These are phyloP conservation scores for Leucophora obtusa DNA, from an alignment of 2,888 invertebrate genomes.

Conservation along the genomic window DNA sequence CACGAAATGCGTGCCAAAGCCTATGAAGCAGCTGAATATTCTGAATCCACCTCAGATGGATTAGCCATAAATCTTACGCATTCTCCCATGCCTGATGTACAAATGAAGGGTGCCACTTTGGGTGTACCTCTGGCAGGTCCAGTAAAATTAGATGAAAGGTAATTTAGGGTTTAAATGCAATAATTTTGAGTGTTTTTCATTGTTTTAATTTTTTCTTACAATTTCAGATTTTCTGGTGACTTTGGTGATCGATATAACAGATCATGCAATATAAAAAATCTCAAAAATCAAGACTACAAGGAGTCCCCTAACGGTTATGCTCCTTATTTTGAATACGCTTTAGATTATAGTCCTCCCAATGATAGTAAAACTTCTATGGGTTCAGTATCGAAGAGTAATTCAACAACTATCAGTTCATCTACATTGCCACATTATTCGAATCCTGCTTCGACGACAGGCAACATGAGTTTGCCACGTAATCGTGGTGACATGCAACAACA, in stretches of 20 bases:
- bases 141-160: conserved; percentile 85
- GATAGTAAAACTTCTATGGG: conserved; percentile 67
- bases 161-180: background rate
- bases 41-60: conserved; percentile 82
- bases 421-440: conserved; percentile 75
- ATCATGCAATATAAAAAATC: conserved; percentile 73
- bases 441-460: conserved; percentile 67
- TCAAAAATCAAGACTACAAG: conserved; percentile 74
- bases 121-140: conserved; percentile 89
- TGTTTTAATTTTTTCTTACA: background rate
- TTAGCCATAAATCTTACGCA: conserved; percentile 79
- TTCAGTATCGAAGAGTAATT: conserved; percentile 66
- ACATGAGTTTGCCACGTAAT: conserved; percentile 76
- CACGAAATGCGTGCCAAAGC: conserved; percentile 87
- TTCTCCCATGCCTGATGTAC: conserved; percentile 77
- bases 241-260: conserved; percentile 75
- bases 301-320: conserved; percentile 75
- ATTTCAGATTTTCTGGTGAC: conserved; percentile 76
- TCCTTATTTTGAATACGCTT: conserved; percentile 92
- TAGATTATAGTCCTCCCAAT: conserved; percentile 91
- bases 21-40: conserved; percentile 81
- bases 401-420: conserved; percentile 72
- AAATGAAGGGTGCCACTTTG: conserved; percentile 76
- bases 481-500: conserved; percentile 74
- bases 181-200: conserved; percentile 12